Evolutionary conservation across 2,113 vertebrate genomes (phyloP), one percentile per base, ranked within the genome.

Genomic region (Cavia porcellus): DNA sequence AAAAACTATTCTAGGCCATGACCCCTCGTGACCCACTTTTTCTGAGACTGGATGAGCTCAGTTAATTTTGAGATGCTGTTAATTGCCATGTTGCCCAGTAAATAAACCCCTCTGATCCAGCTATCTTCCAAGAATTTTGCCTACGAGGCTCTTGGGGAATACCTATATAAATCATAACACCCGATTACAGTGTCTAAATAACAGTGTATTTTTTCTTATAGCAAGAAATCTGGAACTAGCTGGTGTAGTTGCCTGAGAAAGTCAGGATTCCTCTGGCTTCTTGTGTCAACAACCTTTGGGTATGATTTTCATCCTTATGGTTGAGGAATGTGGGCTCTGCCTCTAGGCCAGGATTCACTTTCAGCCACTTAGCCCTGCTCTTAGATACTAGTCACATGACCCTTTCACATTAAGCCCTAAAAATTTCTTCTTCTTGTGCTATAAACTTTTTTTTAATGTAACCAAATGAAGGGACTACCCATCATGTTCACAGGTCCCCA

Each of bases 71-170:
- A 98, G 97, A 99, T 93, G 57, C 99, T 99, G 94, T 99, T 99
- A 70, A 99, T 99, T 85, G 98, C 97, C 99, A 99, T 99, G 96
- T 98, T 99, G 81, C 99, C 99, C 97, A 99, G 95, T 17, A 57
- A 17, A 19, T 19, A 57, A 77, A 47, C 42, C 74, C 2, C 42
- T 77, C 15, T 77, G 15, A 47, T 77, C 74, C 74, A 47, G 14
- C 42, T 77, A 3, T 11, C 12, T 77, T 77, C 45, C 74, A 14
- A 30, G 15, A 77, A 25, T 25, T 47, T 75, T 77, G 45, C 74
- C 28, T 45, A 24, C 14, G 72, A 45, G 42, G 72, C 24, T 28
- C 0, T 47, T 47, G 22, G 13, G 25, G 38, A 77, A 77, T 25
- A 77, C 45, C 74, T 47, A 47, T 77, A 77, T 28, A 77, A 77